These are phyloP conservation scores for Mesocentrotus franciscanus DNA, from an alignment of 53 echinoderm and acorn worm species.

Conservation along the genomic window DNA sequence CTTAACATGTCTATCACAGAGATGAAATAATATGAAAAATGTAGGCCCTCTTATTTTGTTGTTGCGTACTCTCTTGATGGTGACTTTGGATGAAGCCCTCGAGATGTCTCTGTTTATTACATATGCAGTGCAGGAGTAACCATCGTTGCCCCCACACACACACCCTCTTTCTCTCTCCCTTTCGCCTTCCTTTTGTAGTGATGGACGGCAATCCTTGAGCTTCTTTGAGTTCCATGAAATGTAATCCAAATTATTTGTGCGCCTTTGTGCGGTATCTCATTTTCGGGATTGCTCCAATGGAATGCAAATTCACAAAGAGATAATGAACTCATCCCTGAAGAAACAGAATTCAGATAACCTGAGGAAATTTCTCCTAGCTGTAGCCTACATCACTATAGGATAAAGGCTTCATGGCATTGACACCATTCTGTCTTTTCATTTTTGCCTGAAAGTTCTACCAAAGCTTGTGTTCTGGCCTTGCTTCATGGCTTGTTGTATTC, in stretches of 20 bases:
- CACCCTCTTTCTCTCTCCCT: background rate
- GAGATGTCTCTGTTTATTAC: too few species aligned
- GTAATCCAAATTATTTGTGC: background rate
- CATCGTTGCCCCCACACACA: background rate
- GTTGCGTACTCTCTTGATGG: background rate
- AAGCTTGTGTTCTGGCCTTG: background rate
- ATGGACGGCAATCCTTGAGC: background rate
- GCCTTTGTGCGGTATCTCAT: background rate
- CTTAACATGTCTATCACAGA: slow-evolving; percentile 11
- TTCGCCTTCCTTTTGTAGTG: background rate
- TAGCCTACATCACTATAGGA: background rate
- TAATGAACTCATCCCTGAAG: background rate
- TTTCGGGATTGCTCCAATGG: background rate
- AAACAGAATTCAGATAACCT: background rate
- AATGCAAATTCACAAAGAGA: background rate
- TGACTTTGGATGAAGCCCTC: background rate
- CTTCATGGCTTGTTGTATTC: background rate
- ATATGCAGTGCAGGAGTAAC: background rate
- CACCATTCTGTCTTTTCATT: background rate
- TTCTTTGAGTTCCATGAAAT: background rate
- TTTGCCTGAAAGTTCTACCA: background rate
- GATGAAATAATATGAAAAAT: background rate
- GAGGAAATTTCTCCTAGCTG: background rate
- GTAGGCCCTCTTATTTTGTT: background rate
- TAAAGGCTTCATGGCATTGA: background rate